Evolutionary conservation across 2,113 vertebrate species (phyloP).

Genomic region (Nerophis lumbriciformis): DNA sequence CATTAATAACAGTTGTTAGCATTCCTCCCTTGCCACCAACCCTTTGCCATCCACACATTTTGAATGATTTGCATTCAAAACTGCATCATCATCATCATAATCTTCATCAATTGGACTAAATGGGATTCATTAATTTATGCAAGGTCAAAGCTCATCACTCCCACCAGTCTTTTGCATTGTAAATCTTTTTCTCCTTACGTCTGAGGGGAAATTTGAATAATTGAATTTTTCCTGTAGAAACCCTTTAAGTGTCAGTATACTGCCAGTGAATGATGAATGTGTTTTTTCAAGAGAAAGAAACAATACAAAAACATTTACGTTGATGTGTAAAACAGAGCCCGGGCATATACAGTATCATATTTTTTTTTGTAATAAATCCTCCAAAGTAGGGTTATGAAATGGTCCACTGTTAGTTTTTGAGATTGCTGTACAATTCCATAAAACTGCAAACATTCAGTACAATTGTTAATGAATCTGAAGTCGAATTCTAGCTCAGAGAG

Average conservation of each 20-base stretch:
- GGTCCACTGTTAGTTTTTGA: not conserved
- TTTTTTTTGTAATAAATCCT: too few species aligned
- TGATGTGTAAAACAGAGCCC: too few species aligned
- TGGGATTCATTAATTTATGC: constrained; percentile 60
- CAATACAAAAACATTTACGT: not conserved
- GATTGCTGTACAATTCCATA: not conserved
- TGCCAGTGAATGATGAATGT: constrained; percentile 15
- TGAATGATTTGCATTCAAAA: constrained; percentile 44
- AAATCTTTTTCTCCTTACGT: constrained; percentile 46
- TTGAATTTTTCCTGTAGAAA: constrained; percentile 24
- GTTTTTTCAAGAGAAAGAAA: constrained; percentile 15
- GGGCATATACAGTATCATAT: too few species aligned
- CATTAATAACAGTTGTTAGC: constrained; percentile 24
- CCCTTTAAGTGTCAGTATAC: constrained; percentile 20
- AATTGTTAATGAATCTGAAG: not conserved
- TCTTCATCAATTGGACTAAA: constrained; percentile 47
- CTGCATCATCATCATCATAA: constrained; percentile 39
- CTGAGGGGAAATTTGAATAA: constrained; percentile 42
- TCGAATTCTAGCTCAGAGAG: not conserved
- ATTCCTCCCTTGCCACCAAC: constrained; percentile 10
- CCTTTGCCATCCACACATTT: constrained; percentile 13
- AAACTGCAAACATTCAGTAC: not conserved
- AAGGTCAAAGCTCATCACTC: constrained; percentile 66
- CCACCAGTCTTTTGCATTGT: constrained; percentile 59
- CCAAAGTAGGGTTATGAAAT: not conserved